Percentiles rank a stretch among this genome's conserved stretches.
Evolutionary conservation across 1,140 invertebrate species (phyloP).

Genomic region (Rhopalosiphum padi): DNA sequence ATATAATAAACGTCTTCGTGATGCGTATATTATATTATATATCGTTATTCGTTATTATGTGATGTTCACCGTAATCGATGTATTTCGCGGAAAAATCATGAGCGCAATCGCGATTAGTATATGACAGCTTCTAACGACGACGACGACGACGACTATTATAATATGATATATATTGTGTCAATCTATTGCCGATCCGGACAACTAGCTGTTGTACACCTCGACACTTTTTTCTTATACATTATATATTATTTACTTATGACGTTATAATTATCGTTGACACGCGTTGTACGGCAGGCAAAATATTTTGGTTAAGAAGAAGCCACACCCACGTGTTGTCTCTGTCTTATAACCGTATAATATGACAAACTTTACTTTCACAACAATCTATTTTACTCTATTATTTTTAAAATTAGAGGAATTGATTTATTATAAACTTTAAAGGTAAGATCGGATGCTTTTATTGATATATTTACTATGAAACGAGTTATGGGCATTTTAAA

Average conservation of each 20-base stretch:
- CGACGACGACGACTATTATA: neutral
- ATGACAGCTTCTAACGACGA: neutral
- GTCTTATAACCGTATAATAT: neutral
- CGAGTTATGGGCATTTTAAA: neutral
- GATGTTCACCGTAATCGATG: neutral
- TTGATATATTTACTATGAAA: neutral
- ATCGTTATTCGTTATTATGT: neutral
- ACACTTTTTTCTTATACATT: neutral
- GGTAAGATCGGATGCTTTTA: neutral
- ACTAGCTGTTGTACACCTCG: neutral
- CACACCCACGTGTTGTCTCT: too few species aligned
- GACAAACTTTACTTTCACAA: neutral
- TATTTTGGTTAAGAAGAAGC: neutral
- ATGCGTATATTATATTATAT: neutral
- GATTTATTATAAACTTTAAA: neutral
- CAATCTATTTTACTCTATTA: neutral
- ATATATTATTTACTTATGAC: neutral
- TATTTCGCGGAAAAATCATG: neutral
- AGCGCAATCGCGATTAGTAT: neutral
- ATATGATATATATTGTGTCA: neutral
- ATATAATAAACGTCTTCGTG: neutral
- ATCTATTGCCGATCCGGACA: neutral
- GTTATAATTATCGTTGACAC: neutral
- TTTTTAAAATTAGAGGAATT: neutral
- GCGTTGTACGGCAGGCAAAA: neutral